Evolutionary conservation across 2,888 invertebrate species (phyloP).

Genomic region (Antitype chi): DNA sequence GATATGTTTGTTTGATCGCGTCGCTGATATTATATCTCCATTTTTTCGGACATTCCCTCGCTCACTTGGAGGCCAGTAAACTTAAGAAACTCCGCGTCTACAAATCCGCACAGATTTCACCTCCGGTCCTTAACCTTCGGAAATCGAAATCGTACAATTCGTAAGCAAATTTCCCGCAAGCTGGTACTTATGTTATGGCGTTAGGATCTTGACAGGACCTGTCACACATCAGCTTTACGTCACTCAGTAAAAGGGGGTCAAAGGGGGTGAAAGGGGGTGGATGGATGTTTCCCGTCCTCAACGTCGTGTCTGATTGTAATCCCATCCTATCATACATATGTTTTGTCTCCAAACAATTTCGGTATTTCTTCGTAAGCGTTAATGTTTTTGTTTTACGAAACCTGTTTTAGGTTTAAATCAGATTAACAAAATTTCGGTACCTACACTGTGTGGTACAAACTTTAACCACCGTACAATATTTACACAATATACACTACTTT

Average conservation of each 20-base stretch:
- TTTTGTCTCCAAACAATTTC: constrained; percentile 61
- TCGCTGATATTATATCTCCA: background rate
- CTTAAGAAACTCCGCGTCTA: background rate
- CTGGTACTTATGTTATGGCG: constrained; percentile 33
- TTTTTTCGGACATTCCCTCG: background rate
- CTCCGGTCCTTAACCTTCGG: constrained; percentile 16
- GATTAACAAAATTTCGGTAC: constrained; percentile 35
- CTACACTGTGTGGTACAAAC: too few relatives aligned
- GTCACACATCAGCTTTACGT: constrained; percentile 66
- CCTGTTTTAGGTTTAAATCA: constrained; percentile 39
- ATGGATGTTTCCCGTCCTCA: constrained; percentile 28
- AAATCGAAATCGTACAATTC: constrained; percentile 56
- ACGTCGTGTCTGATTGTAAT: constrained; percentile 62
- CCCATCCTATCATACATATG: constrained; percentile 61
- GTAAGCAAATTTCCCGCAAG: constrained; percentile 56
- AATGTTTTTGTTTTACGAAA: constrained; percentile 56
- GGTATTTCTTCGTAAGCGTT: constrained; percentile 49
- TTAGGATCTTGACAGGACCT: constrained; percentile 57
- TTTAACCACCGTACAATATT: too few relatives aligned
- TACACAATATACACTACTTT: too few relatives aligned
- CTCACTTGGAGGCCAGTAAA: background rate
- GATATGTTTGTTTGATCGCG: background rate
- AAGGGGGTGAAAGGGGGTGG: background rate
- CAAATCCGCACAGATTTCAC: constrained; percentile 12
- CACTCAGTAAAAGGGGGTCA: constrained; percentile 32